Evolutionary conservation across 2,113 vertebrate genomes (phyloP).

Genomic region (Diadophis punctatus): DNA sequence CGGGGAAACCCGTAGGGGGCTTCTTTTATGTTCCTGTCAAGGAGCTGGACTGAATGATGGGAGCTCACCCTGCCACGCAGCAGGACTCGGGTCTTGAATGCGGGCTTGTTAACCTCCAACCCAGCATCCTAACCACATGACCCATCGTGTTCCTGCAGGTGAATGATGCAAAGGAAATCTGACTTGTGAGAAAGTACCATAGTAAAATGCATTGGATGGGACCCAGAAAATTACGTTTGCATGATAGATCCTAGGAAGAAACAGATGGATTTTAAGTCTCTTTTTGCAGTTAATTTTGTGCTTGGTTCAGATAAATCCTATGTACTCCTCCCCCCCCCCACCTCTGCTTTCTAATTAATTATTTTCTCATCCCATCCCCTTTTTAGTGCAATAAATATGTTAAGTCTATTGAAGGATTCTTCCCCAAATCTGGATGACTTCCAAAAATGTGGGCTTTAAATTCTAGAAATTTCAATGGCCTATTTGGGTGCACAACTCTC

Average conservation of each 20-base stretch:
- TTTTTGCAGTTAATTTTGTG: not conserved
- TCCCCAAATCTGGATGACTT: not conserved
- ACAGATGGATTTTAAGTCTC: not conserved
- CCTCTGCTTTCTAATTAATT: not conserved
- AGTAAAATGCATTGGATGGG: not conserved
- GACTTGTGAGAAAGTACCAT: fast-evolving
- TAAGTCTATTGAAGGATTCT: not conserved
- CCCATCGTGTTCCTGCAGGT: not conserved
- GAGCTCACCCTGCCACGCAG: not conserved
- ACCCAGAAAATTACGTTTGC: not conserved
- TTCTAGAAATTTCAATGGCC: not conserved
- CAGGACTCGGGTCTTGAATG: not conserved
- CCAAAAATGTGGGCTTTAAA: not conserved
- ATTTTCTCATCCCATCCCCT: not conserved
- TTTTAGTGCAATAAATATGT: not conserved
- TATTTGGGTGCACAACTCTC: not conserved
- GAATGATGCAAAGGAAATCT: conserved; percentile 3
- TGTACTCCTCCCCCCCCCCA: not conserved
- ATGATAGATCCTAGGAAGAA: not conserved
- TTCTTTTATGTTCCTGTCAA: not conserved
- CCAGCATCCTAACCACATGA: not conserved
- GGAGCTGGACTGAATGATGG: not conserved
- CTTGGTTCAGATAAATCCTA: not conserved
- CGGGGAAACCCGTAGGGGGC: not conserved
- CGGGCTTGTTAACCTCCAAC: not conserved